Evolutionary conservation across 2,113 vertebrate species (phyloP), one percentile per base, ranked within the genome.

Genomic region (Girardinichthys multiradiatus): DNA sequence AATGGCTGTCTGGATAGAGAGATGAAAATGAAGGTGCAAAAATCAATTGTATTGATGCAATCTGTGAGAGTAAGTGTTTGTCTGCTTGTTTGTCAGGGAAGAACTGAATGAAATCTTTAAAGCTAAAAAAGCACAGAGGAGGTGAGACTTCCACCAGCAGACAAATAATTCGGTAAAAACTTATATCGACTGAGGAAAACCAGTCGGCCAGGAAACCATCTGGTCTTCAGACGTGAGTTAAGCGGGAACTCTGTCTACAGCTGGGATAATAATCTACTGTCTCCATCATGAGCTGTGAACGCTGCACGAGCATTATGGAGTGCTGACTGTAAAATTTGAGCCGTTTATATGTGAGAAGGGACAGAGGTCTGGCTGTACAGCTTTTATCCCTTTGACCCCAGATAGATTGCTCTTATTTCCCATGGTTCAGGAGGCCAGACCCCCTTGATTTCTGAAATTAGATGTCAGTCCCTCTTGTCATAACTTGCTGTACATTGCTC

Each of bases 331-430:
- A 61, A 74, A 62, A 64, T 54, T 37, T 72, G 63, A 64, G 72
- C 42, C 37, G 30, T 31, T 2, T 70, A 61, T 59, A 73, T 61
- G 64, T 29, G 17, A 60, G 76, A 28, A 31, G 24, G 35, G 64
- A 72, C 37, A 39, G 39, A 21, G 61, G 11, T 68, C 48, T 11
- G 11, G 17, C 57, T 17, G 54, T 61, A 35, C 35, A 10, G 45
- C 54, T 70, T 72, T 74, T 42, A 72, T 80, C 72, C 73, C 76
- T 86, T 79, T 87, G 86, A 89, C 84, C 84, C 73, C 6, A 2
- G 29, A 10, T 31, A 82, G 72, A 90, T 85, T 85, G 82, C 72
- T 87, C 86, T 89, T 89, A 86, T 89, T 92, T 89, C 80, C 82
- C 87, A 63, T 27, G 86, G 79, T 80, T 84, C 79, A 57, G 24